Evolutionary conservation across 2,797 vertebrate genomes (phyloP), one percentile per base, ranked within the genome.

Genomic region (Lepus townsendii): DNA sequence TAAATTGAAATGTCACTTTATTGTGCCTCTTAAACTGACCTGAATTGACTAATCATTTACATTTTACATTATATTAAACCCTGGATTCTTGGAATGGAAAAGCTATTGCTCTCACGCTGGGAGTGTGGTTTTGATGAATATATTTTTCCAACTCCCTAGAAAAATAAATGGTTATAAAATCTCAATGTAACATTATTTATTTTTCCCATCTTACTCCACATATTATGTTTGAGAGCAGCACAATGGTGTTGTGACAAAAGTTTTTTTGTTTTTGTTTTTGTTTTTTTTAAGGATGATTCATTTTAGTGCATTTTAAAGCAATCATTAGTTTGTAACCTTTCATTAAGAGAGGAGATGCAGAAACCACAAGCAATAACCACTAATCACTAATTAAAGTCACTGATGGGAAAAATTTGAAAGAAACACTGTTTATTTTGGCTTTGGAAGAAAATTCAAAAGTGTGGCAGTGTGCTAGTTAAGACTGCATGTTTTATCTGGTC

Each of bases 341-440:
- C 80, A 60, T 0, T 4, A 72, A 75, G 90, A 66, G 0, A 19
- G 90, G 69, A 66, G 68, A 96, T 88, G n/a, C 69, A 96, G 87
- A 87, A 94, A 87, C 16, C 38, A 27, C 26, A 80, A 77, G 71
- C 85, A 95, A n/a, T 16, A 69, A 82, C 66, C 26, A 47, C 0
- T 14, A 94, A 86, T 92, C 47, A 62, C 1, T 26, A 95, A 91
- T 83, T 80, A 91, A 88, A 88, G 66, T 76, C 92, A 96, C 68
- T 94, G 92, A 94, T 80, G 95, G 69, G 88, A 96, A 71, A 97
- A 96, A 95, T 96, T 95, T 95, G 96, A 93, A 97, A 95, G 57
- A 83, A 91, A 76, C 0, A 62, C 30, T 88, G 62, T 82, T 90
- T 93, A 79, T 9, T 73, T 93, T 97, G 88, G 65, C 42, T 95